Evolutionary conservation across 1,140 invertebrate species (phyloP).

Genomic region (Plectus sambesii): DNA sequence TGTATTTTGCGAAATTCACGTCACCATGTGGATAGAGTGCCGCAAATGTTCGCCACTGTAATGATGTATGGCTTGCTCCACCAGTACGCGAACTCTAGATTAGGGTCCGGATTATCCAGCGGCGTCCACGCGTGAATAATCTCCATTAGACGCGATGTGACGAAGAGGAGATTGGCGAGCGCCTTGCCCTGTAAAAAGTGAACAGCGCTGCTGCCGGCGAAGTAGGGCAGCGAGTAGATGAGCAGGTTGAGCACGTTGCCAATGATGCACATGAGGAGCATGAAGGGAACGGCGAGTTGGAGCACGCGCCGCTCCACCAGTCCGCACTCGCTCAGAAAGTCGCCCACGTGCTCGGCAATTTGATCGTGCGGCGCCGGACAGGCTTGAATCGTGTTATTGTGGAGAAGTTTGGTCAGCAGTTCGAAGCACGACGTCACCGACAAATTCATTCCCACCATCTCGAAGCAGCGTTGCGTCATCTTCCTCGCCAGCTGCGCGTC

Average conservation of each 20-base stretch:
- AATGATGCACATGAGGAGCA: slow-evolving; percentile 37
- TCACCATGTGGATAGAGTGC: slow-evolving; percentile 41
- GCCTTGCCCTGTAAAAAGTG: slow-evolving; percentile 42
- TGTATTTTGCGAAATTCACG: slow-evolving; percentile 9
- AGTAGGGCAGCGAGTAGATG: slow-evolving; percentile 42
- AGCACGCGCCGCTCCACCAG: slow-evolving; percentile 24
- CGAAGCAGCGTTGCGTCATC: too few relatives aligned
- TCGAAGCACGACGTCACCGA: too few relatives aligned
- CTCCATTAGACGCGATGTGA: slow-evolving; percentile 36
- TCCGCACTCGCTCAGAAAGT: slow-evolving; percentile 20
- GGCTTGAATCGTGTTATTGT: too few relatives aligned
- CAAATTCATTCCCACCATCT: too few relatives aligned
- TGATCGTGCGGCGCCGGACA: too few relatives aligned
- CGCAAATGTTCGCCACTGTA: slow-evolving; percentile 39
- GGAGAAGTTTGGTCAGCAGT: too few relatives aligned
- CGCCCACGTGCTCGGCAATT: slow-evolving; percentile 23
- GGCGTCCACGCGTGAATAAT: slow-evolving; percentile 39
- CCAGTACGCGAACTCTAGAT: slow-evolving; percentile 40
- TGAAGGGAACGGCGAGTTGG: slow-evolving; percentile 26
- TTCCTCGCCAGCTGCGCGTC: too few relatives aligned
- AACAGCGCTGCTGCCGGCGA: slow-evolving; percentile 36
- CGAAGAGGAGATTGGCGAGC: slow-evolving; percentile 39
- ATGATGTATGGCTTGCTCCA: slow-evolving; percentile 36
- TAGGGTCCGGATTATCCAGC: slow-evolving; percentile 9
- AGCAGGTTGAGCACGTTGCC: slow-evolving; percentile 39